phyloP scores from a whole-genome alignment of 2,888 invertebrate genomes.

The Tachina grossa region DNA sequence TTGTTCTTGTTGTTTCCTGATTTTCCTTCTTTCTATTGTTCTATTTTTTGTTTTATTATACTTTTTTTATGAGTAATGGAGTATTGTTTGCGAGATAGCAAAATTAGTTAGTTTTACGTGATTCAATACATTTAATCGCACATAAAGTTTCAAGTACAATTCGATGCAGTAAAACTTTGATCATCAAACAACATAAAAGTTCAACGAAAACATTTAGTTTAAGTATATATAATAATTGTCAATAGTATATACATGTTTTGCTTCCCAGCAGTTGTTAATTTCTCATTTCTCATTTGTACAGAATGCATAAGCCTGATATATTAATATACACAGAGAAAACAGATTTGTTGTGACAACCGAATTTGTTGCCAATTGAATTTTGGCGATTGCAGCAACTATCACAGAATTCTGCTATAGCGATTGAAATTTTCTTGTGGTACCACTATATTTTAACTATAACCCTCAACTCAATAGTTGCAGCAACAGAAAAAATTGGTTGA shows the following conservation, averaged over 20 bases:
- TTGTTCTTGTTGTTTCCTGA: constrained; percentile 44
- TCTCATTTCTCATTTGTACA: not conserved
- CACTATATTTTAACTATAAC: too few species aligned
- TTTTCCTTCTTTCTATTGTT: constrained; percentile 32
- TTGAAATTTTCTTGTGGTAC: too few species aligned
- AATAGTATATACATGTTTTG: constrained; percentile 14
- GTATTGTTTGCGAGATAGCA: constrained; percentile 63
- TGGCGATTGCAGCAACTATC: too few species aligned
- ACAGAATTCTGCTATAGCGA: too few species aligned
- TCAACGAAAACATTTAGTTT: constrained; percentile 16
- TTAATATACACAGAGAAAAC: too few species aligned
- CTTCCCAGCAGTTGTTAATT: constrained; percentile 3
- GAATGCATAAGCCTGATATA: not conserved
- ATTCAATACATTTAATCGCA: constrained; percentile 59
- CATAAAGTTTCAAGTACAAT: constrained; percentile 32
- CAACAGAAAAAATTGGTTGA: too few species aligned
- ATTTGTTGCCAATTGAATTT: too few species aligned
- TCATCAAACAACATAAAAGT: constrained; percentile 21
- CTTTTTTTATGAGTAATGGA: constrained; percentile 60
- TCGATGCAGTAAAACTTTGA: constrained; percentile 45
- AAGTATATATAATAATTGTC: constrained; percentile 12
- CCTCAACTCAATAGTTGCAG: too few species aligned
- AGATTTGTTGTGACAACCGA: too few species aligned
- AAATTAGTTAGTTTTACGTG: constrained; percentile 71
- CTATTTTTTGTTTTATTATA: constrained; percentile 33